Evolutionary conservation across 2,888 invertebrate species (phyloP).

Genomic region (Drosophila paranaensis): DNA sequence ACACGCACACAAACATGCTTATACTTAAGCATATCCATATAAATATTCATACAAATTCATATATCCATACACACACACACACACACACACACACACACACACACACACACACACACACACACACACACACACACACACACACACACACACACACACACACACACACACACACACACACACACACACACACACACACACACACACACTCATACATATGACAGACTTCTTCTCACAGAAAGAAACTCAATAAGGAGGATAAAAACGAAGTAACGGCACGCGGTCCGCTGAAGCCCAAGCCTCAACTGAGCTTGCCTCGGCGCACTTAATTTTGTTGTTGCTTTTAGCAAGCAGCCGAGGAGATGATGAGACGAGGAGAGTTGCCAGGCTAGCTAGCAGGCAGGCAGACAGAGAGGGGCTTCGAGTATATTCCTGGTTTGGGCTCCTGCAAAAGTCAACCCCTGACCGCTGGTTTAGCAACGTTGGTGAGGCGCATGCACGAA

Average conservation of each 20-base stretch:
- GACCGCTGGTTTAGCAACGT: constrained; percentile 60
- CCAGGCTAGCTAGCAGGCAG: neutral
- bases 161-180: neutral
- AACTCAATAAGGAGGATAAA: constrained; percentile 64
- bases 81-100: neutral
- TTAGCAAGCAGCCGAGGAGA: constrained; percentile 1
- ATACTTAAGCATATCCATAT: constrained; percentile 8
- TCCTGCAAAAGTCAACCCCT: constrained; percentile 75
- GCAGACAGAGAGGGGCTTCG: constrained; percentile 9
- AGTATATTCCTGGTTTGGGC: constrained; percentile 45
- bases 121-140: neutral
- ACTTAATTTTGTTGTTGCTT: constrained; percentile 64
- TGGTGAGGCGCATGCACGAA: constrained; percentile 73
- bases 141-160: neutral
- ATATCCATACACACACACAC: neutral
- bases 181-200: too few relatives aligned
- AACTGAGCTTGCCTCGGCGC: constrained; percentile 57
- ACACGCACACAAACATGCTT: neutral
- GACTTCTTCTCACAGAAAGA: constrained; percentile 47
- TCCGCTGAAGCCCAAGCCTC: constrained; percentile 51
- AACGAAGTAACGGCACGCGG: constrained; percentile 60
- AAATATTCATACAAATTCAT: constrained; percentile 9
- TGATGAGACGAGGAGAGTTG: neutral
- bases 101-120: neutral
- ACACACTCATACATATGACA: constrained; percentile 2